Evolutionary conservation across 2,113 vertebrate genomes (phyloP).

Genomic region (Protomyctophum bolini): DNA sequence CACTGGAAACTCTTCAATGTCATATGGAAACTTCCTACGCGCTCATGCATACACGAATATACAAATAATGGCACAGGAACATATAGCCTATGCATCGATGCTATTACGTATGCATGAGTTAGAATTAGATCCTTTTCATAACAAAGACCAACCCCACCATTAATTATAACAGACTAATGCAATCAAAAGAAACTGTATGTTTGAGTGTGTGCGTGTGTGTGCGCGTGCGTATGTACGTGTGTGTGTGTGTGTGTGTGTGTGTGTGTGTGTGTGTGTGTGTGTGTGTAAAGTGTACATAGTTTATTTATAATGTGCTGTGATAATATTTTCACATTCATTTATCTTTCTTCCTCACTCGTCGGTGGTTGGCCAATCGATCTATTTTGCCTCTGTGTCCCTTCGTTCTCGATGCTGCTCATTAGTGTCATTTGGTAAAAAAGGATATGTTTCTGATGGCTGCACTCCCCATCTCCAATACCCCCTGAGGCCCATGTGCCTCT

Average conservation of each 20-base stretch:
- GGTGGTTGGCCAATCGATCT: conserved; percentile 39
- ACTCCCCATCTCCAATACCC: conserved; percentile 8
- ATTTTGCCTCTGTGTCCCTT: conserved; percentile 42
- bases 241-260: too few species aligned
- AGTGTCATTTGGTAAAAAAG: conserved; percentile 43
- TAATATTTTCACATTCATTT: conserved; percentile 57
- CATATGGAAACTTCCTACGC: conserved; percentile 34
- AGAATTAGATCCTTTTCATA: conserved; percentile 62
- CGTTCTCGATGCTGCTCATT: conserved; percentile 44
- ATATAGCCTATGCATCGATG: too few species aligned
- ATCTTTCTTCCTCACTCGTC: conserved; percentile 33
- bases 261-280: too few species aligned
- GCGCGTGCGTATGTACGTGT: too few species aligned
- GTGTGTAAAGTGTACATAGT: conserved; percentile 1
- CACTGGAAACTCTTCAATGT: conserved; percentile 57
- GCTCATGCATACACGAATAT: conserved; percentile 4
- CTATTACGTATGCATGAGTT: not conserved
- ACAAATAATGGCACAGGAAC: not conserved
- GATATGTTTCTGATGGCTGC: conserved; percentile 46
- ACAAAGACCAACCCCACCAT: conserved; percentile 40
- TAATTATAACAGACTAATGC: conserved; percentile 62
- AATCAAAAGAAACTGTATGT: conserved; percentile 48
- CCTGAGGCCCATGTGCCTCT: conserved; percentile 11
- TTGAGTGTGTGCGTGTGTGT: too few species aligned
- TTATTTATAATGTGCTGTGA: conserved; percentile 44